These are phyloP conservation scores for Cheilinus undulatus DNA, from an alignment of 2,113 vertebrate species.

Conservation along the genomic window DNA sequence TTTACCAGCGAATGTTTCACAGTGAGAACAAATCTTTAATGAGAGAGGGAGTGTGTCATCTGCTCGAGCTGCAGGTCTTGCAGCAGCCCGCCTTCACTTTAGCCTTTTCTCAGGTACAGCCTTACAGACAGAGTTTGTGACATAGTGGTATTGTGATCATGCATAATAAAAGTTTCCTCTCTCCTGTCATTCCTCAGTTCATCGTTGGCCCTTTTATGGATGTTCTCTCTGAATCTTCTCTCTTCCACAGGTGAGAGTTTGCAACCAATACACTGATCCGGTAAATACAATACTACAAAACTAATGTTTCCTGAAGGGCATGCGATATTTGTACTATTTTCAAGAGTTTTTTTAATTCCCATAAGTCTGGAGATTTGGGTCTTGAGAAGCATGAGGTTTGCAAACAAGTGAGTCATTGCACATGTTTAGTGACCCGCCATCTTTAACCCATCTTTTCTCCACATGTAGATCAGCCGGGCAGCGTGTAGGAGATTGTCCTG, in stretches of 20 bases:
- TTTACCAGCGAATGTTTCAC: constrained; percentile 96
- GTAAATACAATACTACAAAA: not conserved
- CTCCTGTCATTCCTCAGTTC: constrained; percentile 80
- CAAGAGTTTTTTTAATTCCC: too few relatives aligned
- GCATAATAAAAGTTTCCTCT: not conserved
- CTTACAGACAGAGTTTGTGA: not conserved
- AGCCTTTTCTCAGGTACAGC: constrained; percentile 87
- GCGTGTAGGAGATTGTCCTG: constrained; percentile 87
- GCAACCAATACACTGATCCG: not conserved
- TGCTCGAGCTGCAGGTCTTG: constrained; percentile 88
- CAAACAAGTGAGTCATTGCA: too few relatives aligned
- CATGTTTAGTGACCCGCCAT: too few relatives aligned
- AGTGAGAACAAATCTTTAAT: constrained; percentile 93
- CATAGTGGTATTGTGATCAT: not conserved
- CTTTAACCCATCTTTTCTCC: constrained; percentile 11
- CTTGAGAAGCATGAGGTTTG: too few relatives aligned
- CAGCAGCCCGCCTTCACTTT: constrained; percentile 80
- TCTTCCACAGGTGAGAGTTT: constrained; percentile 89
- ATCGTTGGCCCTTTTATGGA: constrained; percentile 91
- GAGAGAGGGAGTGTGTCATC: constrained; percentile 90
- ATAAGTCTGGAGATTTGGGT: too few relatives aligned
- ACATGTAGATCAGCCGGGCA: constrained; percentile 84
- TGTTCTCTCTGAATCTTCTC: constrained; percentile 90
- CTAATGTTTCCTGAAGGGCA: too few relatives aligned
- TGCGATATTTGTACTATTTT: too few relatives aligned